These are phyloP conservation scores for Indri indri DNA, from an alignment of 2,113 vertebrate species.

Conservation along the genomic window DNA sequence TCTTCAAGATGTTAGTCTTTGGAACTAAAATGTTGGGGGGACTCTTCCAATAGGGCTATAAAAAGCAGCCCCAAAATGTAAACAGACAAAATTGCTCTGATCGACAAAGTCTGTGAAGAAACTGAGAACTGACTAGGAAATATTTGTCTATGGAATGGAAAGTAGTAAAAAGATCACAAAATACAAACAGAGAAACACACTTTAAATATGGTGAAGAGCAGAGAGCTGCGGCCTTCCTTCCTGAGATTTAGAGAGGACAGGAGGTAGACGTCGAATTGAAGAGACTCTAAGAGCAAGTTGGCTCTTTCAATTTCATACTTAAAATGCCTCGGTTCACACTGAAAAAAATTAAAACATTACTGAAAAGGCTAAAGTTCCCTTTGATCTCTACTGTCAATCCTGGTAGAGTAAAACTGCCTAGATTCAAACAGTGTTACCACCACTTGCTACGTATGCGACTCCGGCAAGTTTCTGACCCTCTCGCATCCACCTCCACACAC, in stretches of 20 bases:
- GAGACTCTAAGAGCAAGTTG: not conserved
- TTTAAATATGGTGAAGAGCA: not conserved
- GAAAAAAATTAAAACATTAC: not conserved
- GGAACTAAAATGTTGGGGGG: not conserved
- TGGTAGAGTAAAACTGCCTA: not conserved
- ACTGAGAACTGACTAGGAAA: not conserved
- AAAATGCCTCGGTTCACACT: not conserved
- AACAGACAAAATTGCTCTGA: constrained; percentile 5
- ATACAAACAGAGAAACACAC: not conserved
- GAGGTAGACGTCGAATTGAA: not conserved
- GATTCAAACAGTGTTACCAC: not conserved
- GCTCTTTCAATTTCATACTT: not conserved
- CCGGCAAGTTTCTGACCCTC: not conserved
- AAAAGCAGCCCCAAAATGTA: not conserved
- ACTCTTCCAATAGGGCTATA: not conserved
- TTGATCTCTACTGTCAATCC: not conserved
- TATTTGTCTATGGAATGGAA: not conserved
- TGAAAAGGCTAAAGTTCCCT: not conserved
- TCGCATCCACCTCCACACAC: not conserved
- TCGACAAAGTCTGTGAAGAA: constrained; percentile 1
- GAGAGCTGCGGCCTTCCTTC: not conserved
- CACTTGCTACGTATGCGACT: not conserved
- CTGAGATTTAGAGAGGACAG: not conserved
- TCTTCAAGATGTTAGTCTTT: constrained; percentile 17
- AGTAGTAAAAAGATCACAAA: not conserved